These are phyloP conservation scores for Coronaproctus castanopsis DNA, from an alignment of 2,888 invertebrate species.

Conservation along the genomic window DNA sequence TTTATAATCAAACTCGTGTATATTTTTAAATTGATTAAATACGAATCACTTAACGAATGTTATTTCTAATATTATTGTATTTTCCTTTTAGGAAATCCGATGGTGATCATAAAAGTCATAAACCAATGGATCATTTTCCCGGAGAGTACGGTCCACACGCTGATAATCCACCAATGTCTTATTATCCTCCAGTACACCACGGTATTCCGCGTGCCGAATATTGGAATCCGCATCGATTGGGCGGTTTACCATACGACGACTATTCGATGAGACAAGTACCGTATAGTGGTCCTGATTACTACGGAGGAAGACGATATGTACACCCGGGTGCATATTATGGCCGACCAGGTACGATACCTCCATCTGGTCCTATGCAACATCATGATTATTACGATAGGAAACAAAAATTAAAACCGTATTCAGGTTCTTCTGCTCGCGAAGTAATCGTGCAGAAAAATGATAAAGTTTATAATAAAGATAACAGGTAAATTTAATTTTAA, in stretches of 20 bases:
- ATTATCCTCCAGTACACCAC: slow-evolving; percentile 12
- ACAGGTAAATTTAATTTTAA: slow-evolving; percentile 15
- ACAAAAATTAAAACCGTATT: slow-evolving; percentile 11
- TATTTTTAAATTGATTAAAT: too few species aligned
- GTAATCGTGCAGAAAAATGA: slow-evolving; percentile 51
- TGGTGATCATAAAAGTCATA: slow-evolving; percentile 7
- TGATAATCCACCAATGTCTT: slow-evolving; percentile 7
- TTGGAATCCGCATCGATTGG: slow-evolving; percentile 14
- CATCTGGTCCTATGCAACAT: slow-evolving; percentile 1
- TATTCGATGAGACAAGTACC: slow-evolving; percentile 3
- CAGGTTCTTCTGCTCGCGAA: slow-evolving; percentile 36
- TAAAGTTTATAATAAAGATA: slow-evolving; percentile 19
- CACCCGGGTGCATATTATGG: slow-evolving; percentile 10
- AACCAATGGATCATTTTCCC: not conserved
- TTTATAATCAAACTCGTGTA: too few species aligned
- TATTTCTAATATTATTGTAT: too few species aligned
- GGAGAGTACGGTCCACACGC: slow-evolving; percentile 2
- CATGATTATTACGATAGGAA: slow-evolving; percentile 11
- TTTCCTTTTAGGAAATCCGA: slow-evolving; percentile 10
- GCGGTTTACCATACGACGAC: slow-evolving; percentile 10
- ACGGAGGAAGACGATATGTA: slow-evolving; percentile 10
- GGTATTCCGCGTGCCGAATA: slow-evolving; percentile 14
- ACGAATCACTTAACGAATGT: too few species aligned
- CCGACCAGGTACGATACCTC: slow-evolving; percentile 3
- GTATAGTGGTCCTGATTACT: slow-evolving; percentile 9